Percentiles rank a stretch among this genome's conserved stretches.
These are phyloP conservation scores for Spheniscus mendiculus DNA, from an alignment of 2,113 vertebrate species.

Conservation along the genomic window DNA sequence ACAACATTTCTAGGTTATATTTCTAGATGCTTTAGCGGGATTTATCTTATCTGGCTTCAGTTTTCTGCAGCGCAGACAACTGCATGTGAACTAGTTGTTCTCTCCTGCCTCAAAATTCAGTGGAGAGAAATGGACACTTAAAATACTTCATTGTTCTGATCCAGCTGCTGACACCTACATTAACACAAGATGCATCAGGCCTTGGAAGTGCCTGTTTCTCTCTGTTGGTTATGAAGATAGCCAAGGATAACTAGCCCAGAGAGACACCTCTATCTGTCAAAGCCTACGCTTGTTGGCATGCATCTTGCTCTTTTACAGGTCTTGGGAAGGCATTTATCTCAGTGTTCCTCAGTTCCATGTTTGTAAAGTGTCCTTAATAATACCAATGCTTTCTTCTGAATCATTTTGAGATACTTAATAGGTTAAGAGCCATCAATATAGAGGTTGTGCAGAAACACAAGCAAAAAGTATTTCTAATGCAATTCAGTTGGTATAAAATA, in stretches of 20 bases:
- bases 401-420: background rate
- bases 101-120: background rate
- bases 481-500: background rate
- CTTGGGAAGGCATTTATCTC: background rate
- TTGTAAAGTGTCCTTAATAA: background rate
- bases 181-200: background rate
- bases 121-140: background rate
- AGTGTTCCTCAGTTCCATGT: background rate
- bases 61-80: background rate
- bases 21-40: background rate
- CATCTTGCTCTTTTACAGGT: background rate
- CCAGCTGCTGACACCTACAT: background rate
- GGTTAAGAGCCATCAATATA: background rate
- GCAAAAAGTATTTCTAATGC: background rate
- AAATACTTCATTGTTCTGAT: background rate
- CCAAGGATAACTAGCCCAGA: background rate
- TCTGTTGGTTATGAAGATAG: background rate
- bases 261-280: background rate
- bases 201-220: background rate
- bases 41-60: background rate
- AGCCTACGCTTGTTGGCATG: background rate
- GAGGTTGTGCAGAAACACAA: background rate
- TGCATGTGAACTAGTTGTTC: background rate
- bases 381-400: background rate
- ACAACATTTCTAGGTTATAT: background rate